phyloP scores from a whole-genome alignment of 1,140 invertebrate genomes.

The Trichonephila clavata region DNA sequence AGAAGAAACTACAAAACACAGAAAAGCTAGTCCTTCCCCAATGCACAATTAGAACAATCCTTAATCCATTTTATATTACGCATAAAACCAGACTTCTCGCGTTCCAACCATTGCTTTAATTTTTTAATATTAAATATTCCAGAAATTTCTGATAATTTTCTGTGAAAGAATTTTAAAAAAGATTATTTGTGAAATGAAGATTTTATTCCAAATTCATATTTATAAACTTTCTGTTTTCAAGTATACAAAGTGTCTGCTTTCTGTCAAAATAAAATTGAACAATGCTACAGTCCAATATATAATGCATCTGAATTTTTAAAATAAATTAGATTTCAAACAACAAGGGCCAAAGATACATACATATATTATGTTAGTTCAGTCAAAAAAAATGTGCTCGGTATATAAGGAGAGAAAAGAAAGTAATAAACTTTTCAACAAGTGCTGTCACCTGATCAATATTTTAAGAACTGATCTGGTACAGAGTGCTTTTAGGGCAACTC shows the following conservation, averaged over 20 bases:
- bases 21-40: no score
- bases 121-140: no score
- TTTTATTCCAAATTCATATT: conserved; percentile 77
- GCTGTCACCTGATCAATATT: background rate
- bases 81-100: no score
- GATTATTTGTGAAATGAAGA: conserved; percentile 71
- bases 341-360: conserved; percentile 68
- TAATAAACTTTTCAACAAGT: conserved; percentile 60
- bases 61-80: no score
- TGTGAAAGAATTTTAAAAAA: background rate
- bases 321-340: conserved; percentile 74
- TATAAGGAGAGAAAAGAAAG: conserved; percentile 23
- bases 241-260: conserved; percentile 77
- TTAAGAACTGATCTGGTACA: background rate
- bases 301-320: conserved; percentile 58
- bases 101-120: no score
- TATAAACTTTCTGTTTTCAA: conserved; percentile 73
- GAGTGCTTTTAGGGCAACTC: background rate
- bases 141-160: no score
- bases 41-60: no score
- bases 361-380: conserved; percentile 69
- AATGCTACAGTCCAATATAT: conserved; percentile 68
- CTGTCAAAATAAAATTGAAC: conserved; percentile 74
- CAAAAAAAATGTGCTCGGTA: conserved; percentile 44
- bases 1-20: no score